A percentile compares a stretch with the other conserved stretches of the same genome.
phyloP scores from a whole-genome alignment of 2,888 invertebrate genomes.

The Protonemura montana region DNA sequence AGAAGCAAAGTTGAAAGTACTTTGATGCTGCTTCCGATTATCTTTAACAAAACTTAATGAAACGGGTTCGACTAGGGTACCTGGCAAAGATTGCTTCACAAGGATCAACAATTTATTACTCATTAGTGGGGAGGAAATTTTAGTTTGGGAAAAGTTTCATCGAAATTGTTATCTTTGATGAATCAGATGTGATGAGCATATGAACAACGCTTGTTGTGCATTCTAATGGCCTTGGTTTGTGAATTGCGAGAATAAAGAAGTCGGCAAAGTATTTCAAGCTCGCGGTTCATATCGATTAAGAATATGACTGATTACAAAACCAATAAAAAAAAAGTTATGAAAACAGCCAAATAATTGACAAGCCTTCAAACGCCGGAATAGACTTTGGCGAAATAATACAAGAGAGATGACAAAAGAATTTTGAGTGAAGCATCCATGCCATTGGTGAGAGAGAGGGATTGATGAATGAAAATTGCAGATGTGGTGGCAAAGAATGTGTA shows the following conservation, averaged over 20 bases:
- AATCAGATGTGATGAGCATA: too few relatives aligned
- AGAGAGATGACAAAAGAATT: neutral
- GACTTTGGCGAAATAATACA: neutral
- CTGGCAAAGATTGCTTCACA: neutral
- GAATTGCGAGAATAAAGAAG: too few relatives aligned
- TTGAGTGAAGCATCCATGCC: neutral
- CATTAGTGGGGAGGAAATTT: neutral
- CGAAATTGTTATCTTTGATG: neutral
- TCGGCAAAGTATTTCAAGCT: too few relatives aligned
- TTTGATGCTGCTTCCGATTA: slow-evolving; percentile 7
- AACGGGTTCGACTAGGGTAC: neutral
- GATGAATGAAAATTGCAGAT: neutral
- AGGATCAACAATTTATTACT: slow-evolving; percentile 7
- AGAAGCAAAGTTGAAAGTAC: slow-evolving; percentile 4
- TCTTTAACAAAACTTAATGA: neutral
- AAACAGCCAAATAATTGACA: neutral
- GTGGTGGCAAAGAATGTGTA: neutral
- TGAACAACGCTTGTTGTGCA: too few relatives aligned
- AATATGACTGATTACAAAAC: neutral
- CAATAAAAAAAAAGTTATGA: neutral
- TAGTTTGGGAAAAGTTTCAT: neutral
- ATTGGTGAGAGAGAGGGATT: neutral
- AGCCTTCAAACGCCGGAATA: neutral
- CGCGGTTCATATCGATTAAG: neutral
- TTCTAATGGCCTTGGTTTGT: too few relatives aligned